Evolutionary conservation across 1,140 invertebrate genomes (phyloP).

Genomic region (Calosoma granatense): DNA sequence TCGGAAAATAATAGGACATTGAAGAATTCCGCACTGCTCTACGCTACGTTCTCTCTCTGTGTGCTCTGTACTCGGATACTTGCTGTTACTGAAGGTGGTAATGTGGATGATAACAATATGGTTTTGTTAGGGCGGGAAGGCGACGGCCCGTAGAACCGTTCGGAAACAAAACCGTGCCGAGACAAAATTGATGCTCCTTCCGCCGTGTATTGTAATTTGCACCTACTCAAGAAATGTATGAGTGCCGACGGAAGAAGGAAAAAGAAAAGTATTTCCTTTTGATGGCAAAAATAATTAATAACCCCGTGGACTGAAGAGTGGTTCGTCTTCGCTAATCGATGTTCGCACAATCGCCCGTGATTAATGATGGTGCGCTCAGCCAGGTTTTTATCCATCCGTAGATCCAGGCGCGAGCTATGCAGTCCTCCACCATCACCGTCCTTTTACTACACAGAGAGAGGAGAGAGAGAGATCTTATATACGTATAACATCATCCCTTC

Average conservation of each 20-base stretch:
- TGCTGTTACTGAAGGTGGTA: neutral
- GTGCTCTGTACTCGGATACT: neutral
- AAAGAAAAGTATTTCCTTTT: conserved; percentile 21
- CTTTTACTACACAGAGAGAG: too few relatives aligned
- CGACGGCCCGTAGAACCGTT: conserved; percentile 11
- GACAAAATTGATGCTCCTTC: conserved; percentile 19
- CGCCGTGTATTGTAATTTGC: conserved; percentile 17
- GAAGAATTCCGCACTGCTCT: neutral
- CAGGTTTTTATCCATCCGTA: neutral
- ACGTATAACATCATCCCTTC: too few relatives aligned
- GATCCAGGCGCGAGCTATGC: neutral
- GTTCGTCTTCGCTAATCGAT: conserved; percentile 20
- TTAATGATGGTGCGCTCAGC: conserved; percentile 17
- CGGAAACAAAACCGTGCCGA: conserved; percentile 16
- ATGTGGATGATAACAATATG: conserved; percentile 2
- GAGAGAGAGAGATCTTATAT: too few relatives aligned
- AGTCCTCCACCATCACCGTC: neutral
- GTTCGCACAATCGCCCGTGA: conserved; percentile 22
- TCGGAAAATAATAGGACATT: neutral
- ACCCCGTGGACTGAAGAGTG: conserved; percentile 17
- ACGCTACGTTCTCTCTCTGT: too few relatives aligned
- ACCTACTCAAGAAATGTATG: conserved; percentile 15
- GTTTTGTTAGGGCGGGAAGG: neutral
- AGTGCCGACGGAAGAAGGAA: conserved; percentile 11
- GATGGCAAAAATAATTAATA: conserved; percentile 24